Conservation (phyloP, 2,797 vertebrate species). For the Vultur gryphus region DNA sequence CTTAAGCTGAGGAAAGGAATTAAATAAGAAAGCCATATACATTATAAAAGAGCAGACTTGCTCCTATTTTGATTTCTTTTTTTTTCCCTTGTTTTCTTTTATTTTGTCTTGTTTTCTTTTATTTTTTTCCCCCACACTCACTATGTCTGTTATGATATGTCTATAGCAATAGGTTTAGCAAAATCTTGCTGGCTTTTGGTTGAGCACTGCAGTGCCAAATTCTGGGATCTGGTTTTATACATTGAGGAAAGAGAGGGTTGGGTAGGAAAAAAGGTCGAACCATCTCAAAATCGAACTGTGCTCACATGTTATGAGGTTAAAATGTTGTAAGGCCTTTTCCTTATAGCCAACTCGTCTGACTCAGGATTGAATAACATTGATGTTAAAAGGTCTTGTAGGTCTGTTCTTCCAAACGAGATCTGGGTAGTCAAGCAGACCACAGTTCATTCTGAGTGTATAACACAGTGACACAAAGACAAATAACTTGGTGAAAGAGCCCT, state of each 20-base stretch:
- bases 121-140: background rate
- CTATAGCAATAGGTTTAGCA: background rate
- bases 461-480: conserved; percentile 31
- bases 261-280: background rate
- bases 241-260: background rate
- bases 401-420: conserved; percentile 10
- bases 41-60: background rate
- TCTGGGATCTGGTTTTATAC: background rate
- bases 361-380: background rate
- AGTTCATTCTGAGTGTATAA: background rate
- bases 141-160: background rate
- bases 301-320: background rate
- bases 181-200: background rate
- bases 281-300: background rate
- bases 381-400: background rate
- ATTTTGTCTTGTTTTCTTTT: background rate
- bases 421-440: background rate
- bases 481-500: conserved; percentile 30
- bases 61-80: background rate
- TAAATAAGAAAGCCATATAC: background rate
- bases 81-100: background rate
- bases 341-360: background rate
- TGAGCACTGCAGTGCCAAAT: background rate
- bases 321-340: background rate
- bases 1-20: background rate